Conservation (phyloP, 2,113 vertebrate genomes). For the Ornithorhynchus anatinus region DNA sequence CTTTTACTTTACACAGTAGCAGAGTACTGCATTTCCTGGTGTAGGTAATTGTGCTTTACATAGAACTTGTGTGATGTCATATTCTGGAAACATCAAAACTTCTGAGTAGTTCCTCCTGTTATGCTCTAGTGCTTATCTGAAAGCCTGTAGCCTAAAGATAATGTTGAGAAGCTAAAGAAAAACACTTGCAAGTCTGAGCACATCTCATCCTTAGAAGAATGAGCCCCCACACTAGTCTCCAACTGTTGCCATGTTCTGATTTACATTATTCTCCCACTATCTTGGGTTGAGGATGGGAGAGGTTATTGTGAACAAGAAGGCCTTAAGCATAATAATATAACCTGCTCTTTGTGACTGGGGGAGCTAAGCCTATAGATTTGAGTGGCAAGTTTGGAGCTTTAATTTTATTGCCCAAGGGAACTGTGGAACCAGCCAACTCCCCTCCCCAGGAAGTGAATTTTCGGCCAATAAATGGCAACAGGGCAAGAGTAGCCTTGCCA, state of each 20-base stretch:
- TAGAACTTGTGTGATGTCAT: conserved; percentile 31
- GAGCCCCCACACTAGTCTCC: neutral
- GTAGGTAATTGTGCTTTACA: conserved; percentile 3
- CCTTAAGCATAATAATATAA: no score
- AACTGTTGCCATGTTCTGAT: conserved; percentile 5
- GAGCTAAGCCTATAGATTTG: no score
- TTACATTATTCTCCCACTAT: no score
- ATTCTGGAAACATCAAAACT: neutral
- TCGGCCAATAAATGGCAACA: no score
- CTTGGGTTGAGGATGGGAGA: no score
- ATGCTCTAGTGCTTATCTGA: conserved; percentile 34
- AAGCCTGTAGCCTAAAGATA: conserved; percentile 33
- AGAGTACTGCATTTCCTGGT: neutral
- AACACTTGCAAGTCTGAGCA: conserved; percentile 22
- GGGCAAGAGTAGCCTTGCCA: no score
- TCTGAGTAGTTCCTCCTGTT: conserved; percentile 6
- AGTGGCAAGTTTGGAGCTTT: no score
- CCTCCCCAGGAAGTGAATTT: no score
- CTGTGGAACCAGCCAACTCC: no score
- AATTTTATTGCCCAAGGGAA: no score
- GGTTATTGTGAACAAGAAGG: no score
- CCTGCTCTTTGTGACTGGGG: no score
- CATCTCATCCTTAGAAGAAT: neutral
- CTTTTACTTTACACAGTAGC: conserved; percentile 24
- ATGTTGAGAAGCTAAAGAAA: neutral